phyloP scores from a whole-genome alignment of 1,140 invertebrate species.

The Papilio machaon region DNA sequence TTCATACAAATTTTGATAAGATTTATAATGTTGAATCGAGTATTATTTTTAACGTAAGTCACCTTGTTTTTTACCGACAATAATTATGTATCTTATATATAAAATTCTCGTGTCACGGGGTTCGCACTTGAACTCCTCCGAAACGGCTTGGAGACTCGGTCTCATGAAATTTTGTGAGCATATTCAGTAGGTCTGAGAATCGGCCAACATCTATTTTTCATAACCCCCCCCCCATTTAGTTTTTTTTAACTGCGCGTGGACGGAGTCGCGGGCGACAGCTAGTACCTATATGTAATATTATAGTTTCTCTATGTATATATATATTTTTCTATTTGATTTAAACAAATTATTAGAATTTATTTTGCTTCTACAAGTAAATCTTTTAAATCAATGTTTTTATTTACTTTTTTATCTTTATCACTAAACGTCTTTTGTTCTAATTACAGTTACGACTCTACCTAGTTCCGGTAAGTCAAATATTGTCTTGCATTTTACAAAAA shows the following conservation, averaged over 20 bases:
- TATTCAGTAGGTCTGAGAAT: too few species aligned
- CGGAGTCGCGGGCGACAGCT: too few species aligned
- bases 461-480: slow-evolving; percentile 17
- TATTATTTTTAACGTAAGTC: slow-evolving; percentile 8
- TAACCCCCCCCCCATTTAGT: too few species aligned
- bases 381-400: not conserved
- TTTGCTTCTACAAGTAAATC: too few species aligned
- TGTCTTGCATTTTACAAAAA: not conserved
- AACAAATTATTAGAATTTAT: too few species aligned
- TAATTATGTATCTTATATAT: not conserved
- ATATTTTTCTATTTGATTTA: not conserved
- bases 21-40: not conserved
- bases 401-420: not conserved
- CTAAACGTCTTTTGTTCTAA: not conserved
- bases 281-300: too few species aligned
- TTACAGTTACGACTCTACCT: not conserved
- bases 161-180: too few species aligned
- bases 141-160: too few species aligned
- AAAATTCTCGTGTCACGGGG: too few species aligned
- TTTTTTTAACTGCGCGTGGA: too few species aligned
- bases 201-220: too few species aligned
- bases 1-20: not conserved
- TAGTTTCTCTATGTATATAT: not conserved
- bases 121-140: too few species aligned
- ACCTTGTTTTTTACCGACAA: not conserved